phyloP scores from a whole-genome alignment of 2,888 invertebrate species.

The Drosophila mettleri region DNA sequence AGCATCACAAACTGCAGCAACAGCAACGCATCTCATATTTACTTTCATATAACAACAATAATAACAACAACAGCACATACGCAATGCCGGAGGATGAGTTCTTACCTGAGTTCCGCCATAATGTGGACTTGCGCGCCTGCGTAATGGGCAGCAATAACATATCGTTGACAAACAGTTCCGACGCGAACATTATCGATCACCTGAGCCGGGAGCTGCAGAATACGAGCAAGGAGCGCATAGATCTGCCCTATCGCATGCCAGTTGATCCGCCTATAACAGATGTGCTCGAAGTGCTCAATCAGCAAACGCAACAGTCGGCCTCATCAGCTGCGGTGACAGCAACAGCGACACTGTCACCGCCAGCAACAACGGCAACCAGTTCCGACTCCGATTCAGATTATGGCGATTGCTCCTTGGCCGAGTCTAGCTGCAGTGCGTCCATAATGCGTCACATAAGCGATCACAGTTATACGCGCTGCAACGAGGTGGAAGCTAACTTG shows the following conservation, averaged over 20 bases:
- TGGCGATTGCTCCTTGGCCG: conserved; percentile 49
- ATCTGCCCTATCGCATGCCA: conserved; percentile 48
- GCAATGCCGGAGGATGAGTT: conserved; percentile 78
- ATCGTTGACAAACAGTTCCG: conserved; percentile 66
- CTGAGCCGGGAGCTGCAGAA: conserved; percentile 83
- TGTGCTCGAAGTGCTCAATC: conserved; percentile 80
- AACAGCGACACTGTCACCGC: conserved; percentile 43
- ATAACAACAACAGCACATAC: conserved; percentile 15
- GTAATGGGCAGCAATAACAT: conserved; percentile 85
- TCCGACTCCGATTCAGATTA: conserved; percentile 69
- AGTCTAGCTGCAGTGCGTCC: conserved; percentile 28
- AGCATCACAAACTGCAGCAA: conserved; percentile 34
- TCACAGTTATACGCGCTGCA: conserved; percentile 90
- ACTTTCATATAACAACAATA: conserved; percentile 19
- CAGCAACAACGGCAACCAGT: conserved; percentile 35
- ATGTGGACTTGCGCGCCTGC: conserved; percentile 83
- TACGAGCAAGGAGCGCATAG: conserved; percentile 72
- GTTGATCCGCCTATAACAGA: conserved; percentile 54
- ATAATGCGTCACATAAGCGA: conserved; percentile 84
- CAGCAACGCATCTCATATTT: conserved; percentile 23
- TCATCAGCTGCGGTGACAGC: not conserved
- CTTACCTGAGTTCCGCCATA: conserved; percentile 81
- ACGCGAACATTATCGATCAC: conserved; percentile 76
- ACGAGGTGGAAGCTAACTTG: conserved; percentile 88
- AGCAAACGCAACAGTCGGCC: conserved; percentile 31